Base-by-base conservation (phyloP, 2,888 invertebrate genomes). In the Caenorhabditis panamensis region DNA sequence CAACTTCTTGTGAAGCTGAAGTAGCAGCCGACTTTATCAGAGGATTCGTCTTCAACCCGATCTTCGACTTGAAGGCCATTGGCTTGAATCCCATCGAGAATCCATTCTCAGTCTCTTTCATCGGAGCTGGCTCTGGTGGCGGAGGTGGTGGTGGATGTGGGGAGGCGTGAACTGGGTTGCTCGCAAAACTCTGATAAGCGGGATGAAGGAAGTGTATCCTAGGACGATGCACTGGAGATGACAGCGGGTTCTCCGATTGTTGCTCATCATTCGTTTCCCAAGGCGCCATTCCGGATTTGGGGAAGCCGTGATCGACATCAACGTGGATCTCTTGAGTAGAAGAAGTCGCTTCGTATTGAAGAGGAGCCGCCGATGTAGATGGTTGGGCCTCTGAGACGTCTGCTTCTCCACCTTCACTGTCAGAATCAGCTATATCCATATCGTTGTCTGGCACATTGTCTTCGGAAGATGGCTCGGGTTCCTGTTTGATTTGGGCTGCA, bases 381-480 rank as follows among this genome's bases (percentile, higher is more conserved):
- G 5, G 28, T 8, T 51, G 51, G 24, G 36, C 58, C 2, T n/a
- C n/a, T n/a, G n/a, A n/a, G n/a, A n/a, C n/a, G n/a, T n/a, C n/a
- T n/a, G 20, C n/a, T 9, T 53, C 54, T 5, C 0, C n/a, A 6
- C 56, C 47, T n/a, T 66, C 66, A 41, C 75, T 75, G 13, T 61
- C 67, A 1, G 75, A 76, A 31, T 76, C 44, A 13, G 67, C 75
- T 67, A 76, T 76, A 8, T 76, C 75, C 75, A 76, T 76, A n/a
- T n/a, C n/a, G n/a, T n/a, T n/a, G n/a, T n/a, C n/a, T n/a, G n/a
- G n/a, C n/a, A n/a, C n/a, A n/a, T n/a, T n/a, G n/a, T n/a, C 4
- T 49, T 18, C 20, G 4, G 22, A 20, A 6, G 18, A 11, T 24
- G 51, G 24, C 24, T 66, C 54, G 8, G 31, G 24, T 41, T 41